Conservation (phyloP, 2,113 vertebrate species). For the cattle (Bos taurus) region ARS-UCD2.0 NC_037334.1:51715001-51715500, state of each 20-base stretch:
- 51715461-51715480: slow-evolving; percentile 18
- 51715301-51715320: slow-evolving; percentile 96
- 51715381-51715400: slow-evolving; percentile 97
- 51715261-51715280: slow-evolving; percentile 38
- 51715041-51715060: slow-evolving; percentile 16
- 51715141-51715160: slow-evolving; percentile 19
- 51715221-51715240: slow-evolving; percentile 7
- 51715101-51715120: not conserved
- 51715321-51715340: slow-evolving; percentile 93
- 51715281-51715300: slow-evolving; percentile 97
- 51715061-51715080: not conserved
- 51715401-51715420: slow-evolving; percentile 99
- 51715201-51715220: not conserved
- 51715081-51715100: not conserved
- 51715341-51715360: slow-evolving; percentile 94
- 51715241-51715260: slow-evolving; percentile 22
- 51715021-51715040: slow-evolving; percentile 3
- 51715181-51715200: slow-evolving; percentile 19
- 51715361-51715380: slow-evolving; percentile 95
- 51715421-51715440: slow-evolving; percentile 94
- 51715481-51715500: not conserved
- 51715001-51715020: slow-evolving; percentile 17
- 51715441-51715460: slow-evolving; percentile 90
- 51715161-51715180: not conserved
- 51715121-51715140: not conserved